Percentiles rank a stretch among this genome's conserved stretches.
These are phyloP conservation scores for Hiodon tergisus DNA, from an alignment of 2,113 vertebrate genomes.

Conservation along the genomic window DNA sequence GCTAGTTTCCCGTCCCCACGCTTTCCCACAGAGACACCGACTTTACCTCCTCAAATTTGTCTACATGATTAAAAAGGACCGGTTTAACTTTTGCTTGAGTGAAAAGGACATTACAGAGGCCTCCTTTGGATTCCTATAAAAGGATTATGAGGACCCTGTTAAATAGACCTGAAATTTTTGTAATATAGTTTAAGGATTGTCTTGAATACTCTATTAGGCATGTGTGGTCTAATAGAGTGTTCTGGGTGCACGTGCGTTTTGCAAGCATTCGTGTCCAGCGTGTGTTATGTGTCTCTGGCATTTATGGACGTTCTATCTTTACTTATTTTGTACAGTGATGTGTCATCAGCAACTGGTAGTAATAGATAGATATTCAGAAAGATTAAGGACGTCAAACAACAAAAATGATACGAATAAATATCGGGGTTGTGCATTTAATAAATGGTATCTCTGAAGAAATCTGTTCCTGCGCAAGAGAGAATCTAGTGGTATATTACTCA, in stretches of 20 bases:
- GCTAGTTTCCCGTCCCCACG: not conserved
- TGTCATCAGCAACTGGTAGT: no score
- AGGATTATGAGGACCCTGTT: slow-evolving; percentile 30
- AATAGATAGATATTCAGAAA: no score
- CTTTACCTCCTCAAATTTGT: slow-evolving; percentile 19
- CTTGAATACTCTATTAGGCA: not conserved
- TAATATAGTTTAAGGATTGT: slow-evolving; percentile 23
- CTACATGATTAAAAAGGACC: slow-evolving; percentile 23
- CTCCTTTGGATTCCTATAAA: slow-evolving; percentile 17
- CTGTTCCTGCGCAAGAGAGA: no score
- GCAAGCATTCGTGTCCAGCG: no score
- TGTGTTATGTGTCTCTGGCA: no score
- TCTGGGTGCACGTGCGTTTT: not conserved
- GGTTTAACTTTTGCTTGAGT: slow-evolving; percentile 1
- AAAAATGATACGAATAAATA: no score
- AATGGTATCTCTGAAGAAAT: no score
- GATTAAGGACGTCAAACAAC: no score
- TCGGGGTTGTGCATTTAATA: no score
- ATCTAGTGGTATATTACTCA: no score
- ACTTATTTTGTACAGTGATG: no score
- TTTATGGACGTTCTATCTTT: no score
- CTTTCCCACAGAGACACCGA: not conserved
- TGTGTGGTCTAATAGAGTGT: not conserved
- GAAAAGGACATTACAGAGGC: slow-evolving; percentile 23
- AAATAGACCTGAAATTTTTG: slow-evolving; percentile 9